Evolutionary conservation across 1,140 invertebrate species (phyloP).

Genomic region (Rhizoglyphus robini): DNA sequence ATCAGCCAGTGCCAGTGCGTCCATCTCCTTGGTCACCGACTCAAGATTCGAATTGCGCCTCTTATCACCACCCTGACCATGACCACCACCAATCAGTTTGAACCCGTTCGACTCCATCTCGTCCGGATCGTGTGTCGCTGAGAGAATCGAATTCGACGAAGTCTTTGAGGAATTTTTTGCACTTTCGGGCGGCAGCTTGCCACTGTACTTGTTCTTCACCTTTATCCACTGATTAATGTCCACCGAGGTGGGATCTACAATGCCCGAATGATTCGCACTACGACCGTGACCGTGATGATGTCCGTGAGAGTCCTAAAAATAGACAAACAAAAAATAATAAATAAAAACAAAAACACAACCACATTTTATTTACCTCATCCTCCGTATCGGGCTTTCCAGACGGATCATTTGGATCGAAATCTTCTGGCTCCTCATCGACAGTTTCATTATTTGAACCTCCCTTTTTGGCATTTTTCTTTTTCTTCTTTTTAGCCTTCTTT

Average conservation of each 20-base stretch:
- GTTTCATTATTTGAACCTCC: neutral
- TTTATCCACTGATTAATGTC: slow-evolving; percentile 15
- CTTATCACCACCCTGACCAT: neutral
- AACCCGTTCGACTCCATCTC: slow-evolving; percentile 7
- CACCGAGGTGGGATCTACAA: slow-evolving; percentile 4
- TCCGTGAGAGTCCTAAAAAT: neutral
- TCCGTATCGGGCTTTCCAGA: neutral
- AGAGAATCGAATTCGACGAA: neutral
- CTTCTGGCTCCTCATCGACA: neutral
- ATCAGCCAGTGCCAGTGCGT: neutral
- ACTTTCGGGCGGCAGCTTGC: neutral
- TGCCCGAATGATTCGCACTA: too few relatives aligned
- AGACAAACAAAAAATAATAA: too few relatives aligned
- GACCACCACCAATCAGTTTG: neutral
- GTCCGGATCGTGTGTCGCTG: neutral
- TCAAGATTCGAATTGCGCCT: neutral
- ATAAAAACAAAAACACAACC: too few relatives aligned
- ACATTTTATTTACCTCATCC: neutral
- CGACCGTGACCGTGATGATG: neutral
- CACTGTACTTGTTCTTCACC: neutral
- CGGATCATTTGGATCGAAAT: neutral
- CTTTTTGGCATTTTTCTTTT: slow-evolving; percentile 11
- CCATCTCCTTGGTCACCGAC: neutral
- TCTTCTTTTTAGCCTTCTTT: slow-evolving; percentile 10
- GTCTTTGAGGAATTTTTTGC: neutral